A percentile compares a stretch with the other conserved stretches of the same genome.
Conservation (phyloP, 2,888 invertebrate genomes). For the Achlya flavicornis region DNA sequence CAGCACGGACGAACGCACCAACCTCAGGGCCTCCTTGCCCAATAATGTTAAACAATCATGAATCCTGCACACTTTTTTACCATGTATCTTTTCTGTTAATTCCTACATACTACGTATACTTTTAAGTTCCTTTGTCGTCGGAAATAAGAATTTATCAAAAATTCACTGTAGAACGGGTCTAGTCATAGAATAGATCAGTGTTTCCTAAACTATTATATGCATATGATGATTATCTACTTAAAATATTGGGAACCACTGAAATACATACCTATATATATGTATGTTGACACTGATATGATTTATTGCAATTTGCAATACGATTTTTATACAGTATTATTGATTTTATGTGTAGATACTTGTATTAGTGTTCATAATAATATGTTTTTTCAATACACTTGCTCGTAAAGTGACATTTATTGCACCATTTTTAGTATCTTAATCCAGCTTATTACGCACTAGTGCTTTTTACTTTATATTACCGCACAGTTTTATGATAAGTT, state of each 20-base stretch:
- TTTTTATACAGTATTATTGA: background rate
- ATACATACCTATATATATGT: background rate
- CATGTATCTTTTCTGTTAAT: no score
- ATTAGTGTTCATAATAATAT: no score
- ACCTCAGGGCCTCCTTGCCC: constrained; percentile 57
- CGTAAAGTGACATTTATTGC: no score
- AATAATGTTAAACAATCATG: constrained; percentile 52
- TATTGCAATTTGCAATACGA: background rate
- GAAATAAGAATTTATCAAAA: no score
- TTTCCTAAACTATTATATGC: background rate
- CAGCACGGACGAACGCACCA: constrained; percentile 71
- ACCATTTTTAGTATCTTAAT: no score
- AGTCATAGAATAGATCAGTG: constrained; percentile 1
- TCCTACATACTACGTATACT: no score
- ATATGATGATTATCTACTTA: background rate
- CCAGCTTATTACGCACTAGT: no score
- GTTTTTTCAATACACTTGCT: no score
- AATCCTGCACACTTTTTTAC: background rate
- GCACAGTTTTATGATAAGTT: no score
- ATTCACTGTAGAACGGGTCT: background rate
- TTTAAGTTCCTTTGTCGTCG: no score
- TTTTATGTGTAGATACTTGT: background rate
- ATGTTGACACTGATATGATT: background rate
- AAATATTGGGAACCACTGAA: background rate
- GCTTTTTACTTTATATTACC: no score